A percentile compares a stretch with the other conserved stretches of the same genome.
These are phyloP conservation scores for Eulemur mongoz DNA, from an alignment of 2,797 vertebrate species.

Conservation along the genomic window DNA sequence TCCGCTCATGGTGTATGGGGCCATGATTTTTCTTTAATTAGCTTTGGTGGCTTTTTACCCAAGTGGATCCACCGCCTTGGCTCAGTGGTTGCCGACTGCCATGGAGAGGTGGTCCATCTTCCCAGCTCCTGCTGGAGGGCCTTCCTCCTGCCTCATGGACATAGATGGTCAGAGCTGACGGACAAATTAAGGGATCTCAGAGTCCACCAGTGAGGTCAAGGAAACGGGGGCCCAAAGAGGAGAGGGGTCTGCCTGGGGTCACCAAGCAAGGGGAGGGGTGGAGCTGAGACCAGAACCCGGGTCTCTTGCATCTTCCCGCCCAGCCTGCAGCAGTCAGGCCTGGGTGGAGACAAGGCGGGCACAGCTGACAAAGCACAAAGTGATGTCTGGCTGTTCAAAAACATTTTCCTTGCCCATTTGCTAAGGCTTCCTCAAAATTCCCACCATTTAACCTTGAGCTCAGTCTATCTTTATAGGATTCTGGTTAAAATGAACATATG, in stretches of 20 bases:
- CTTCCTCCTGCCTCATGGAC: fast-evolving
- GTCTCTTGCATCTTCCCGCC: neutral
- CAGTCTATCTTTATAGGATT: neutral
- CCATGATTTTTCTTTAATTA: neutral
- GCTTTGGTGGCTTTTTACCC: neutral
- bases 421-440: neutral
- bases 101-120: neutral
- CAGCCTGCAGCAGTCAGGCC: neutral
- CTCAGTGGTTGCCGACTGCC: neutral
- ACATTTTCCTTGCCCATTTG: neutral
- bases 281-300: fast-evolving
- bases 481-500: neutral
- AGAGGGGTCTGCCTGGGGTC: too few species aligned
- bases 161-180: neutral
- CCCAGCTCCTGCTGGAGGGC: neutral
- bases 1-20: neutral
- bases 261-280: neutral
- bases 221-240: neutral
- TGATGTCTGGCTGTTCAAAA: neutral
- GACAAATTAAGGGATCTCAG: neutral
- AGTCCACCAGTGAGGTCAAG: neutral
- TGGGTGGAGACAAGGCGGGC: neutral
- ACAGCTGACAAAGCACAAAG: fast-evolving
- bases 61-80: neutral
- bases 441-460: neutral